Percentiles rank a stretch among this genome's conserved stretches.
Conservation (phyloP, 2,113 vertebrate species). For the Salvelinus namaycush region DNA sequence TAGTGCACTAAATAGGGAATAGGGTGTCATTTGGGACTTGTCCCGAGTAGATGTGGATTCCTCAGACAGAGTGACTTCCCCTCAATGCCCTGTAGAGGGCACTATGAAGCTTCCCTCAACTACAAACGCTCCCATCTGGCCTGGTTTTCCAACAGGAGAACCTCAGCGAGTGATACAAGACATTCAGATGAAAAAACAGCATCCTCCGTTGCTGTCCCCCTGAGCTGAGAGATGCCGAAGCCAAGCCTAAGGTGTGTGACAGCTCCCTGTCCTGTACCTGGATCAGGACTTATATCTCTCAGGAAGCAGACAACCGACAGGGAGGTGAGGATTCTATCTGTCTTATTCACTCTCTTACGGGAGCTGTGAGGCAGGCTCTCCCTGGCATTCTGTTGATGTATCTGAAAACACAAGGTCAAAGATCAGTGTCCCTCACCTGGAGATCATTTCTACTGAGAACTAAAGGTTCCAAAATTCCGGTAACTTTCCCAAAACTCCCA, state of each 20-base stretch:
- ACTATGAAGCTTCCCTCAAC: slow-evolving; percentile 34
- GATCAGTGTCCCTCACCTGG: not conserved
- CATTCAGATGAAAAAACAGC: slow-evolving; percentile 16
- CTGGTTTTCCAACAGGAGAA: not conserved
- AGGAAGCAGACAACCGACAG: slow-evolving; percentile 5
- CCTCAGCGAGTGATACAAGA: slow-evolving; percentile 1
- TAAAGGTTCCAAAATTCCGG: no score
- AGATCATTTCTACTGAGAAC: no score
- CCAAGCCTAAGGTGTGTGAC: slow-evolving; percentile 7
- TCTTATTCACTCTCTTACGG: slow-evolving; percentile 11
- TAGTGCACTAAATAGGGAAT: no score
- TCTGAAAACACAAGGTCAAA: slow-evolving; percentile 44
- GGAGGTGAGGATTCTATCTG: slow-evolving; percentile 11
- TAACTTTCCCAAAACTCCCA: no score
- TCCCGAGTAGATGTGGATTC: slow-evolving; percentile 21
- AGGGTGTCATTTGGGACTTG: no score
- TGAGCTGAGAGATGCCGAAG: slow-evolving; percentile 19
- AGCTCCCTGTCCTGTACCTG: slow-evolving; percentile 31
- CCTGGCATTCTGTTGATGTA: slow-evolving; percentile 9
- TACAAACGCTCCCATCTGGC: not conserved
- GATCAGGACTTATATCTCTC: slow-evolving; percentile 5
- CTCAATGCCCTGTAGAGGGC: slow-evolving; percentile 46
- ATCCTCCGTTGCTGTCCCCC: slow-evolving; percentile 23
- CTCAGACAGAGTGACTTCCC: slow-evolving; percentile 43
- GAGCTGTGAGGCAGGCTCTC: not conserved